phyloP scores from a whole-genome alignment of 2,888 invertebrate genomes.

The Amiota minor region DNA sequence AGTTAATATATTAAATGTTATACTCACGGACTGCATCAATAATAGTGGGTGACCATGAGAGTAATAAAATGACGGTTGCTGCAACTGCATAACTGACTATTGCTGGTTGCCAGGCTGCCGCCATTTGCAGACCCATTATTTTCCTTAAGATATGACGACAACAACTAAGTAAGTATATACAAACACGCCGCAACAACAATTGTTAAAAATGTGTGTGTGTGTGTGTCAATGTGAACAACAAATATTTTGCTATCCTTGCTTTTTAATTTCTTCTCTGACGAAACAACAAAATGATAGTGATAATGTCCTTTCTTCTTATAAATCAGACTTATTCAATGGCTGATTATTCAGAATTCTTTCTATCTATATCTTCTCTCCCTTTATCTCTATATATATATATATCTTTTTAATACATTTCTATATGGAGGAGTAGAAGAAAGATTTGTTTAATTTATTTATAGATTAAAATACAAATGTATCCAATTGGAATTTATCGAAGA shows the following conservation, averaged over 20 bases:
- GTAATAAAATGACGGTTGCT: constrained; percentile 68
- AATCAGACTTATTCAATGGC: constrained; percentile 68
- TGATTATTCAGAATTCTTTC: constrained; percentile 41
- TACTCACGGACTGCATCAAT: constrained; percentile 74
- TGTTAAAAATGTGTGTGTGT: background rate
- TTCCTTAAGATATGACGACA: constrained; percentile 45
- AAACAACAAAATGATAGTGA: too few species aligned
- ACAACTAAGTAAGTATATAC: constrained; percentile 33
- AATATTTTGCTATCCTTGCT: too few species aligned
- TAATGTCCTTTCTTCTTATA: background rate
- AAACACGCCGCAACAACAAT: background rate
- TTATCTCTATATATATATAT: background rate
- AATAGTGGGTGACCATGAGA: constrained; percentile 68
- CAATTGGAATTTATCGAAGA: too few species aligned
- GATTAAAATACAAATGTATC: too few species aligned
- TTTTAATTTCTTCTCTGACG: too few species aligned
- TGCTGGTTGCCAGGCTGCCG: constrained; percentile 62
- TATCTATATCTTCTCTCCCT: background rate
- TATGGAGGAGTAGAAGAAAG: too few species aligned
- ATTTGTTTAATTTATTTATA: too few species aligned
- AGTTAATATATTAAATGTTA: constrained; percentile 41
- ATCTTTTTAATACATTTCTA: too few species aligned
- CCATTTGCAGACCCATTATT: constrained; percentile 74
- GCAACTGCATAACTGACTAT: constrained; percentile 70
- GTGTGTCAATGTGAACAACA: background rate